Evolutionary conservation across 2,113 vertebrate genomes (phyloP), one percentile per base, ranked within the genome.

Genomic region (Gymnorhina tibicen): DNA sequence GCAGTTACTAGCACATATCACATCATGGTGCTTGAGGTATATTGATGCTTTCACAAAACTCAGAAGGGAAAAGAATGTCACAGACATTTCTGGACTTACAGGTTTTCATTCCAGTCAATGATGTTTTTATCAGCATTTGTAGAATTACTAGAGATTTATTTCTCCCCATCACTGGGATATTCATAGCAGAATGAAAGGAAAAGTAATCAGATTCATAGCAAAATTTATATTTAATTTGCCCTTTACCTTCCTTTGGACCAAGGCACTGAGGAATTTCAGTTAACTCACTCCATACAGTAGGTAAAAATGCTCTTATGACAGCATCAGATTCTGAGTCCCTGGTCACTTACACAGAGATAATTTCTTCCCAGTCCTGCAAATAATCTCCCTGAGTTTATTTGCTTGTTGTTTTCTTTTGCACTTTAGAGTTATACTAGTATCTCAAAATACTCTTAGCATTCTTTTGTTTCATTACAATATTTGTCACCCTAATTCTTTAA

Each of bases 281-380:
- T 81, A 74, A n/a, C 9, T 91, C 44, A 8, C 24, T 41, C 14
- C 13, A 16, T 37, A 28, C 0, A 0, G 17, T 68, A 76, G 16
- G 55, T 66, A 27, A 75, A 42, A 83, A 53, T 27, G 20, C 10
- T 79, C 10, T 39, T 64, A 21, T 1, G 10, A 39, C 27, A 80
- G 18, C 14, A 14, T 16, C 85, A 81, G 30, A 84, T 89, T 69
- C 24, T 62, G 7, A 13, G 30, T 52, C 56, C 16, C 24, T 2
- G 3, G 46, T 56, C 13, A 35, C 9, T 88, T 46, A 22, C 5
- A 47, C 10, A 42, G 8, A 42, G 28, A 64, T 80, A 28, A 64
- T 58, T 79, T 79, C 55, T 87, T 82, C 70, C 28, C 11, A 64
- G 41, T 46, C 28, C 32, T 75, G 16, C 24, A 85, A 17, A 62